These are phyloP conservation scores for Poeciliopsis turneri DNA, from an alignment of 2,797 vertebrate genomes.

Conservation along the genomic window DNA sequence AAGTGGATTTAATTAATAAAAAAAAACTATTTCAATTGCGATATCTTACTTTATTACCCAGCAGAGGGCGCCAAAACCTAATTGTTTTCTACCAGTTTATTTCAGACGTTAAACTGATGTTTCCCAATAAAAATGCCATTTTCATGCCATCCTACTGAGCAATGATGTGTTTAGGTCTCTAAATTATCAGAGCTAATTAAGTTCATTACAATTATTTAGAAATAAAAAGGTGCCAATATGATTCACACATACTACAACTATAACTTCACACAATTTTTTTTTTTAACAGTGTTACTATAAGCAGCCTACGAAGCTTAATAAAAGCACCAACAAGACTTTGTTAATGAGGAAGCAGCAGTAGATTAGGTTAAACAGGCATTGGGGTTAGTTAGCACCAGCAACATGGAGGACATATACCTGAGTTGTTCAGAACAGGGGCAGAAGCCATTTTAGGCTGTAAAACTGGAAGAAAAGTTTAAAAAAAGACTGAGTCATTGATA, in stretches of 20 bases:
- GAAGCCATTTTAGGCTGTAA: constrained; percentile 93
- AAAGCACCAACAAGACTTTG: constrained; percentile 8
- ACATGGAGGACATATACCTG: constrained; percentile 83
- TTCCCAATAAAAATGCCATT: too few species aligned
- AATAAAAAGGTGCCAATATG: background rate
- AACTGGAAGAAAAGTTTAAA: constrained; percentile 84
- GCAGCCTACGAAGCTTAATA: constrained; percentile 8
- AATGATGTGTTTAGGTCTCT: background rate
- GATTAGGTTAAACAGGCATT: constrained; percentile 41
- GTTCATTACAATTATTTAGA: constrained; percentile 7
- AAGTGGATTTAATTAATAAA: background rate
- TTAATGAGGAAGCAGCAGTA: constrained; percentile 55
- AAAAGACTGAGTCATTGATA: constrained; percentile 28
- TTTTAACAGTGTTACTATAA: background rate
- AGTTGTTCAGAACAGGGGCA: constrained; percentile 87
- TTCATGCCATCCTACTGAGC: background rate
- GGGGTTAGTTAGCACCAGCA: constrained; percentile 31
- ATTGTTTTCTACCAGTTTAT: constrained; percentile 7
- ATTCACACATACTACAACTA: constrained; percentile 19
- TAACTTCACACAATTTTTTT: background rate
- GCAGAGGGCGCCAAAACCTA: constrained; percentile 61
- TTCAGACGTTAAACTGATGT: background rate
- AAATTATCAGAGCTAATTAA: background rate
- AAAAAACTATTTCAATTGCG: background rate
- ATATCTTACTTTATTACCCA: constrained; percentile 26